Evolutionary conservation across 2,888 invertebrate species (phyloP).

Genomic region (Embidobia sp.): DNA sequence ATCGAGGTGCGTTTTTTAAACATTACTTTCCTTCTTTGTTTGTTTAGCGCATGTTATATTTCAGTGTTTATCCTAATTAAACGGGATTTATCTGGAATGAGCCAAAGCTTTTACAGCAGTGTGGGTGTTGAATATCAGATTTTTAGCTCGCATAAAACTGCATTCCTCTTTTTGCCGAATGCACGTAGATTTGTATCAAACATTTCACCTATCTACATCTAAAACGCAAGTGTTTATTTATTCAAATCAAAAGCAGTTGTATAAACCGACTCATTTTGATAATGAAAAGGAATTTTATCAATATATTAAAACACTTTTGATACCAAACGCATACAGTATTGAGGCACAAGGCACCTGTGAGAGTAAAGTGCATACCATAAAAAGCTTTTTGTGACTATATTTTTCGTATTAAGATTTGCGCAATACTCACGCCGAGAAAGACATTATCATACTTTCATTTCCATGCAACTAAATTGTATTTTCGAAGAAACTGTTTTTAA

Average conservation of each 20-base stretch:
- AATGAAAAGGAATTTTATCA: no score
- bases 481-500: slow-evolving; percentile 14
- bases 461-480: slow-evolving; percentile 17
- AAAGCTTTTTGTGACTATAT: slow-evolving; percentile 9
- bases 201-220: no score
- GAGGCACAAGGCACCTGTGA: no score
- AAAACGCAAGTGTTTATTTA: no score
- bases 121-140: neutral
- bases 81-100: neutral
- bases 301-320: neutral
- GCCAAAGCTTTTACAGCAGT: neutral
- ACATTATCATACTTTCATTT: slow-evolving; percentile 36
- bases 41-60: neutral
- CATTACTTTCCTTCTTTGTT: no score
- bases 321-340: neutral
- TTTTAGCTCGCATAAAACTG: neutral
- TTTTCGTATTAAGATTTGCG: no score
- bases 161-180: no score
- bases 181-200: no score
- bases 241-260: no score
- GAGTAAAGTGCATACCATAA: slow-evolving; percentile 9
- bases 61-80: slow-evolving; percentile 11
- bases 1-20: no score
- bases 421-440: slow-evolving; percentile 5
- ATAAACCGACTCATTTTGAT: no score